phyloP scores from a whole-genome alignment of 2,797 vertebrate species.

The Anguilla pacifica region DNA sequence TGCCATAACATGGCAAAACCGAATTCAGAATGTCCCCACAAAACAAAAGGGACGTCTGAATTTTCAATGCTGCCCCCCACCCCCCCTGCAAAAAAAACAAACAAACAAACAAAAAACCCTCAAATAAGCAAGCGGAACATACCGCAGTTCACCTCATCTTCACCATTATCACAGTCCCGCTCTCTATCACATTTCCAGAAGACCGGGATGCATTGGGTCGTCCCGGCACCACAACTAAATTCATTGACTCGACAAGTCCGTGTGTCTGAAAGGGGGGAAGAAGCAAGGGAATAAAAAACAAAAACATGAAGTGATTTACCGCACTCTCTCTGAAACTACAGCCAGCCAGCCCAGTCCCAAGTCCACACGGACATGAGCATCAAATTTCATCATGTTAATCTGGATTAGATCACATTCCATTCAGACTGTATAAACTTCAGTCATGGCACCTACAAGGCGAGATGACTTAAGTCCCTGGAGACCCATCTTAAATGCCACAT shows the following conservation, averaged over 20 bases:
- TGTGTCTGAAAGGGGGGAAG: constrained; percentile 72
- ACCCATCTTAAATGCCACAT: no score
- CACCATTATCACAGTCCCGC: constrained; percentile 90
- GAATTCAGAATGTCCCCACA: no score
- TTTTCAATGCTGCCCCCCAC: no score
- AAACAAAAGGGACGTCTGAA: no score
- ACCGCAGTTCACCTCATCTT: constrained; percentile 95
- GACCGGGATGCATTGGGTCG: constrained; percentile 89
- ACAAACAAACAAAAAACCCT: not conserved
- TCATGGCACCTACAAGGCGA: no score
- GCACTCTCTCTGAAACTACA: not conserved
- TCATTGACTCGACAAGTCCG: constrained; percentile 91
- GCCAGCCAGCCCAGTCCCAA: not conserved
- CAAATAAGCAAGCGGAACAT: not conserved
- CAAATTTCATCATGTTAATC: not conserved
- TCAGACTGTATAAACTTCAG: not conserved
- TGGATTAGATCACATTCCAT: not conserved
- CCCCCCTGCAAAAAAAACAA: not conserved
- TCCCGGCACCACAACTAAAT: constrained; percentile 88
- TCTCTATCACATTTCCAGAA: constrained; percentile 98
- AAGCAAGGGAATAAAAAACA: not conserved
- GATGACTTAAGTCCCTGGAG: no score
- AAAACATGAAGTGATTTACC: not conserved
- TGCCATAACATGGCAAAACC: no score
- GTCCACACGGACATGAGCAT: not conserved